Evolutionary conservation across 2,113 vertebrate genomes (phyloP).

Genomic region (Lanius collurio): DNA sequence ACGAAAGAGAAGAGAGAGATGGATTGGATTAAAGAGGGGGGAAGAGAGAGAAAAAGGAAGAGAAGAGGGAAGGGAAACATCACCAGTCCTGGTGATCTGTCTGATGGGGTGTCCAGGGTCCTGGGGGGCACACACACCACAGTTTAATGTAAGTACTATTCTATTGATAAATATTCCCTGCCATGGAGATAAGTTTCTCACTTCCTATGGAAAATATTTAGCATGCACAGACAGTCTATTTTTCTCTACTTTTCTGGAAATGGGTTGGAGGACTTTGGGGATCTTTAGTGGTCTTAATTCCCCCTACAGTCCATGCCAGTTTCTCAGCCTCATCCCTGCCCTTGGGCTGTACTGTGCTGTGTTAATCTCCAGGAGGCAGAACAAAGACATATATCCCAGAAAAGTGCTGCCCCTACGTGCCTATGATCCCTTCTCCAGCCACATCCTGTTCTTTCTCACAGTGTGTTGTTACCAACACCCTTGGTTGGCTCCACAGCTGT

Average conservation of each 20-base stretch:
- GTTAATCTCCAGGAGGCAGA: neutral
- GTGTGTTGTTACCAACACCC: neutral
- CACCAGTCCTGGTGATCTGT: neutral
- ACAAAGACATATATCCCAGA: neutral
- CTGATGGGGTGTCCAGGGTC: neutral
- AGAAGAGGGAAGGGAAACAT: neutral
- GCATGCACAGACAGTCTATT: neutral
- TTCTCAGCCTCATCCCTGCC: neutral
- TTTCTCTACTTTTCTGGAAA: neutral
- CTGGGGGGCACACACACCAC: neutral
- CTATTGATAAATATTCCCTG: neutral
- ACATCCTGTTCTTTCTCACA: neutral
- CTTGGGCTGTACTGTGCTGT: neutral
- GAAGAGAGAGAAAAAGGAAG: neutral
- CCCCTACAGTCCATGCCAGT: neutral
- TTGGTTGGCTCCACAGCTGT: neutral
- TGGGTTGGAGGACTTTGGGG: neutral
- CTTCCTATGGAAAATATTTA: neutral
- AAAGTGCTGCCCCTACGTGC: neutral
- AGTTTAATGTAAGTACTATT: neutral
- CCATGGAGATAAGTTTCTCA: neutral
- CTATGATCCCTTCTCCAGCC: neutral
- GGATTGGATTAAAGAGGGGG: neutral
- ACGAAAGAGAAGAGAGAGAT: neutral
- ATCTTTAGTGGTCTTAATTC: neutral